Percentiles rank a stretch among this genome's conserved stretches.
Conservation (phyloP, 2,113 vertebrate genomes). For the Gracilinanus agilis region DNA sequence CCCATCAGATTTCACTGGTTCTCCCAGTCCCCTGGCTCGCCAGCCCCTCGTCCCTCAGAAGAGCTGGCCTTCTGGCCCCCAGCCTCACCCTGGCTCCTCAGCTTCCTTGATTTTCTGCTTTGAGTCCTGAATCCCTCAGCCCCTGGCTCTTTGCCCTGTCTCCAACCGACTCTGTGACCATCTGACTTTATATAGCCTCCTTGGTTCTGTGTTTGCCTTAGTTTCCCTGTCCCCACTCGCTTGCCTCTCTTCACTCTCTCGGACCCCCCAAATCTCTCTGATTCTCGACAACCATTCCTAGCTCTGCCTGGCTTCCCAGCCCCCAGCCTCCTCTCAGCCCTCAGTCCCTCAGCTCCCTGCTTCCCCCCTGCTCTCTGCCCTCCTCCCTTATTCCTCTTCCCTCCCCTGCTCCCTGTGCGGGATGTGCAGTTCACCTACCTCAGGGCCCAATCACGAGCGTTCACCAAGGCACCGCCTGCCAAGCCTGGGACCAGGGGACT, state of each 20-base stretch:
- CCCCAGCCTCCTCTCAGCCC: background rate
- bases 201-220: background rate
- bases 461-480: constrained; percentile 55
- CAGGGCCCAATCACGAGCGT: constrained; percentile 47
- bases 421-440: background rate
- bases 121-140: background rate
- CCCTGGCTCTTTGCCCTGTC: background rate
- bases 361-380: background rate
- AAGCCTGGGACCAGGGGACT: constrained; percentile 59
- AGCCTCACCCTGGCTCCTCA: constrained; percentile 41
- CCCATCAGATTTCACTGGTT: background rate
- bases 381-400: background rate
- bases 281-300: background rate
- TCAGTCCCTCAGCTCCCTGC: background rate
- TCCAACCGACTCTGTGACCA: background rate
- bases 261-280: background rate
- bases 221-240: background rate
- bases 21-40: background rate
- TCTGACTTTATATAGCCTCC: background rate
- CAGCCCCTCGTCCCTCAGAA: constrained; percentile 60
- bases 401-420: background rate
- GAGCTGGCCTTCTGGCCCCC: constrained; percentile 60
- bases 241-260: background rate
- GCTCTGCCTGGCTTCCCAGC: background rate
- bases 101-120: background rate